Evolutionary conservation across 2,113 vertebrate genomes (phyloP), one percentile per base, ranked within the genome.

Genomic region (Podarcis muralis): DNA sequence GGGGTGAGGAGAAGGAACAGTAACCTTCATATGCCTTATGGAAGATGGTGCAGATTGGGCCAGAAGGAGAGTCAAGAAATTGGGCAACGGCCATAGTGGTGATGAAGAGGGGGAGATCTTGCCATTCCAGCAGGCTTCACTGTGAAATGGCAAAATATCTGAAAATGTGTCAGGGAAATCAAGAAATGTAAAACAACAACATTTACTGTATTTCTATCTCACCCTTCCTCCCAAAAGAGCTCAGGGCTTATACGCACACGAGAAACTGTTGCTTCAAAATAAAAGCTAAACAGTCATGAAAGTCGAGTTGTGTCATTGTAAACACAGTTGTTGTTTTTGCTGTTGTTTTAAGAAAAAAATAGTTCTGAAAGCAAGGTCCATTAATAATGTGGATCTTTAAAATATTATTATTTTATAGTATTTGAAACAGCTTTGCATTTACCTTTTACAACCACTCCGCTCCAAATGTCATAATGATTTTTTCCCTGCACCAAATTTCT

Each of bases 361-460:
- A 92, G 88, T 90, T 69, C 84, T 90, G 83, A 53, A 16, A 90
- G 20, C 89, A 83, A 71, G 83, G 91, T 91, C 77, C 90, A 75
- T 0, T 1, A 84, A n/a, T 90, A 78, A 93, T 88, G 87, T 43
- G 87, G 81, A 94, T 84, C 81, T 93, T 89, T 69, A 88, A 86
- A 88, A 90, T 69, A 93, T 88, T 92, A 89, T 94, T 95, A 1
- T 87, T 94, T 90, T 94, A 93, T 95, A 18, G 9, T 81, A 48
- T 59, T 95, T 93, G 81, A 92, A 92, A 85, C 0, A 68, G 92
- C 90, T 95, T 93, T 94, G 85, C 91, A 89, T 94, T 93, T 93
- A 95, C 93, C 94, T 95, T 87, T 93, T 93, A 94, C 94, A 95
- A 93, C 71, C 74, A 74, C 89, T 90, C 92, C 92, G 88, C 91